Base-by-base conservation (phyloP, 2,113 vertebrate genomes). In the Mus spicilegus region DNA sequence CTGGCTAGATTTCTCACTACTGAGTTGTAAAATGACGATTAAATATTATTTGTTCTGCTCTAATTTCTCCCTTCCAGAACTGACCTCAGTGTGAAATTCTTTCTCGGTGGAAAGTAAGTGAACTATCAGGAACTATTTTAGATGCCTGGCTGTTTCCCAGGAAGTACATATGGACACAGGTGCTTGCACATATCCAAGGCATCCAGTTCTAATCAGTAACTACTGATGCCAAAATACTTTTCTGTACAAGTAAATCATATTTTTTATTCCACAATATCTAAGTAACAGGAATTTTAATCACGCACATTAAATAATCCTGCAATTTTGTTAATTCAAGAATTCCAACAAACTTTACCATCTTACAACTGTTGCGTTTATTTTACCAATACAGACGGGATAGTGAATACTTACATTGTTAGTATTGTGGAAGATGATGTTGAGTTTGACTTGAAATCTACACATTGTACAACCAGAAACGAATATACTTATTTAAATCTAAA, bases 41-140 rank as follows among this genome's bases (percentile, higher is more conserved):
- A 96, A 97, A 94, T 87, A 89, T 95, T 96, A 95, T 95, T 95
- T 95, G 95, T 89, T 94, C 72, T 94, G 80, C 67, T 96, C 92
- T 97, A 95, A 96, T 95, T 95, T 97, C 81, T 84, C 96, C 58
- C 86, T 89, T 96, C 65, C 87, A 96, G 95, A 97, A 81, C 69
- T 96, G 86, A 95, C 85, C 87, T 94, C 96, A 95, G 87, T 96
- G 88, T 97, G 82, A 96, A 98, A 73, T 20, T 77, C 22, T 95
- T 95, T 97, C 67, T 95, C 7, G 72, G 24, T 22, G 19, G 70
- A 95, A 93, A 92, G 19, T 92, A 94, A 97, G 72, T 96, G n/a
- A 73, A 10, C 8, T 65, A 95, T 22, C 33, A 96, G 84, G 95
- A 97, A 95, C 76, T n/a, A 63, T 82, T 54, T 93, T 76, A 96